Evolutionary conservation across 2,797 vertebrate genomes (phyloP), one percentile per base, ranked within the genome.

Genomic region (Galagoides demidoff): DNA sequence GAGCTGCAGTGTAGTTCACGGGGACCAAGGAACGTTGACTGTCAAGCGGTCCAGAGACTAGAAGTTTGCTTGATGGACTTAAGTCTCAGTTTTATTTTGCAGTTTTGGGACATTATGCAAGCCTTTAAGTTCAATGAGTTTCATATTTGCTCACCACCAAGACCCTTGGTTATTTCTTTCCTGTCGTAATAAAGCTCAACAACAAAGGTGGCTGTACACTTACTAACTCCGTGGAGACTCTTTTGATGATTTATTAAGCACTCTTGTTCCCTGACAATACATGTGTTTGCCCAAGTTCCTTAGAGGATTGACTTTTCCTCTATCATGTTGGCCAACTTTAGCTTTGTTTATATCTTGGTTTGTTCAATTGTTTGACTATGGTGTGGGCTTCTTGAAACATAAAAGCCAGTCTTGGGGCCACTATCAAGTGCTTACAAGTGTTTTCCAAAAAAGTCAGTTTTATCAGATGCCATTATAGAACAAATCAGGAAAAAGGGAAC

Each of bases 191-290:
- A 98, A 98, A 98, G 98, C 98, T 98, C 98, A 99, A 99, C 98
- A 98, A 98, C 98, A 98, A 98, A 99, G 98, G 98, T 99, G 99
- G 98, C 98, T 95, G 98, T 99, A 97, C 98, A 98, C 98, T 99
- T 98, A 98, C 97, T 96, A 98, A 99, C 99, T 97, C 98, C 97
- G 97, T 98, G 97, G 98, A 98, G 98, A 98, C 98, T 95, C 97
- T 97, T 98, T 99, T 98, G 98, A 98, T 99, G 99, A 99, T 99
- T 99, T 99, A 99, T 99, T 99, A 99, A 99, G 99, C 98, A 97
- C 96, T 98, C 95, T 82, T 97, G 98, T 98, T 98, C 98, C 92
- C 64, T 97, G 98, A 97, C 98, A 98, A 96, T 98, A 96, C 95
- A 85, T 97, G 98, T 98, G 97, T 98, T 98, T 97, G 95, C 95